Evolutionary conservation across 1,140 invertebrate genomes (phyloP), one percentile per base, ranked within the genome.

Genomic region (Sitobion miscanthi): DNA sequence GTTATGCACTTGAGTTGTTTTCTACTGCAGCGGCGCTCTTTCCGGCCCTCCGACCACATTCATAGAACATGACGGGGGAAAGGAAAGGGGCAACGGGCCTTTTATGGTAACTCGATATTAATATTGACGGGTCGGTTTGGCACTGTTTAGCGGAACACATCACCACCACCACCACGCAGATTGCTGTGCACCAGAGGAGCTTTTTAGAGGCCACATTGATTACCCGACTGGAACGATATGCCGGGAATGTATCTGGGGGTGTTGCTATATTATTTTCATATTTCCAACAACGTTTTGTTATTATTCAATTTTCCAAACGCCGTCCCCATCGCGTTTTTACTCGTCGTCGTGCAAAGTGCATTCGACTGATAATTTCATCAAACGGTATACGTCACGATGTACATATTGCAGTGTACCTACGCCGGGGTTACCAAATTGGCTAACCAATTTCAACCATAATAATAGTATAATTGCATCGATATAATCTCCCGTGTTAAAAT

Each of bases 251-350:
- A 49, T 83, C 69, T 82, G 25, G 47, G 49, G 47, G 57, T 83
- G 30, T 82, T 82, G 90, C 91, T 83, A 49, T 92, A 92, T 92
- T 92, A 92, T 92, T 92, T 92, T 83, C 91, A 92, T 92, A 92
- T 92, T 92, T 83, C 69, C 91, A 62, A 47, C 25, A 69, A 91
- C 90, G 42, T 91, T n/a, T 47, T 82, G 38, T 83, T 91, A 52
- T 92, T 92, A 83, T 92, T 92, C 47, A 83, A 83, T 92, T 85
- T 42, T 92, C 1, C 30, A 52, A 49, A 83, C 54, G 42, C 42
- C 17, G 25, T 45, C 42, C 90, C 25, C 23, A 6, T 82, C 45
- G 38, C 69, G 42, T 77, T 90, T 91, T 91, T 91, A 45, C 90
- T n/a, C 42, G 2, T 20, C 57, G 42, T 87, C 21, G 77, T 52